phyloP scores from a whole-genome alignment of 1,140 invertebrate genomes.

The Pemphigus obesinymphae region DNA sequence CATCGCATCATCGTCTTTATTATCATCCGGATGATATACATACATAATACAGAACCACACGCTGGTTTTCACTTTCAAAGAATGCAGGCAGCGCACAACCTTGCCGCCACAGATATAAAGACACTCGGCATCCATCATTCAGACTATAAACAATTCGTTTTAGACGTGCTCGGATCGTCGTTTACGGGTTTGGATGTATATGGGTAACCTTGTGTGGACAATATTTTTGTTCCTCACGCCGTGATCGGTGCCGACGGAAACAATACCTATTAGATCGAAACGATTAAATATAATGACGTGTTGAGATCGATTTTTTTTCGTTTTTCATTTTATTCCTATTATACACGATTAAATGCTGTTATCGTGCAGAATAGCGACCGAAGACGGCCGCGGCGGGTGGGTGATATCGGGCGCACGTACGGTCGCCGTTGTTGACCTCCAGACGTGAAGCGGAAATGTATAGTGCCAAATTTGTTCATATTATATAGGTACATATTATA shows the following conservation, averaged over 20 bases:
- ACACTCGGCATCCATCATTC: not conserved
- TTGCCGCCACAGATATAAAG: not conserved
- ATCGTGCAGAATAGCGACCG: no score
- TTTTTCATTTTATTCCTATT: no score
- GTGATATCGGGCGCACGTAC: not conserved
- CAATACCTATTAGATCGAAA: not conserved
- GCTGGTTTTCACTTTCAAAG: conserved; percentile 33
- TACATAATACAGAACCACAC: not conserved
- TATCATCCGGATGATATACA: not conserved
- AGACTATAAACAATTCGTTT: not conserved
- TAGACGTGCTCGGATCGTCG: not conserved
- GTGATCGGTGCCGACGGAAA: not conserved
- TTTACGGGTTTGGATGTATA: not conserved
- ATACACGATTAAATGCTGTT: not conserved
- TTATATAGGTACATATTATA: no score
- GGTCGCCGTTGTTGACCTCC: conserved; percentile 4
- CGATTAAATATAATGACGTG: not conserved
- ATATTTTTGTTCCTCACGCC: not conserved
- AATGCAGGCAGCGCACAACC: not conserved
- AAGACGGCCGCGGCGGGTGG: not conserved
- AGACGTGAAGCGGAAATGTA: not conserved
- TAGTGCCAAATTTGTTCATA: not conserved
- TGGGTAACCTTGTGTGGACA: not conserved
- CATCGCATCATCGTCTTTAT: not conserved
- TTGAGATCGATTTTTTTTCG: not conserved